Conservation (phyloP, 2,797 vertebrate genomes). For the Sylvia borin region DNA sequence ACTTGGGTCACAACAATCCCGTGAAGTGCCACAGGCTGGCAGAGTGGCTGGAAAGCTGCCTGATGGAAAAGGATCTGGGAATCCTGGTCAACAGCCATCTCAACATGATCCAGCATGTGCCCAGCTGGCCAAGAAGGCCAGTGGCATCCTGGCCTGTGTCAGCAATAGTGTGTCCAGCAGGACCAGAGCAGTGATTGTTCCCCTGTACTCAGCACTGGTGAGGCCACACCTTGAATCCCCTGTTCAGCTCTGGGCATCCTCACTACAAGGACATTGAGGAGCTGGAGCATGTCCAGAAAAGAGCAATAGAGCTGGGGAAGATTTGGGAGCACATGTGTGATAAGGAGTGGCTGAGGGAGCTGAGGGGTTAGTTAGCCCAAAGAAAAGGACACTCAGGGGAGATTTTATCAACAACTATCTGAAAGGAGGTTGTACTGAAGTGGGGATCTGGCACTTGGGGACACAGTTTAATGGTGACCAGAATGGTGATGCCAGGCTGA, state of each 20-base stretch:
- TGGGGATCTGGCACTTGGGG: background rate
- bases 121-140: background rate
- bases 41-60: background rate
- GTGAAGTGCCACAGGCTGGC: background rate
- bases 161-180: background rate
- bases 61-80: background rate
- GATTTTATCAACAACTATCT: background rate
- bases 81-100: background rate
- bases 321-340: background rate
- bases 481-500: background rate
- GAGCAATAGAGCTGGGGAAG: background rate
- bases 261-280: background rate
- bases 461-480: background rate
- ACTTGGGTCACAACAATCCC: background rate
- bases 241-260: background rate
- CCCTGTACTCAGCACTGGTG: fast-evolving
- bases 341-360: background rate
- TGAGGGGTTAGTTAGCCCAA: background rate
- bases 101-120: fast-evolving
- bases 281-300: background rate
- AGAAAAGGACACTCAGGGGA: background rate
- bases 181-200: background rate
- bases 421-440: background rate
- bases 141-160: background rate
- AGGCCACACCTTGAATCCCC: fast-evolving